Evolutionary conservation across 2,797 vertebrate genomes (phyloP).

Genomic region (Hydrolagus colliei): DNA sequence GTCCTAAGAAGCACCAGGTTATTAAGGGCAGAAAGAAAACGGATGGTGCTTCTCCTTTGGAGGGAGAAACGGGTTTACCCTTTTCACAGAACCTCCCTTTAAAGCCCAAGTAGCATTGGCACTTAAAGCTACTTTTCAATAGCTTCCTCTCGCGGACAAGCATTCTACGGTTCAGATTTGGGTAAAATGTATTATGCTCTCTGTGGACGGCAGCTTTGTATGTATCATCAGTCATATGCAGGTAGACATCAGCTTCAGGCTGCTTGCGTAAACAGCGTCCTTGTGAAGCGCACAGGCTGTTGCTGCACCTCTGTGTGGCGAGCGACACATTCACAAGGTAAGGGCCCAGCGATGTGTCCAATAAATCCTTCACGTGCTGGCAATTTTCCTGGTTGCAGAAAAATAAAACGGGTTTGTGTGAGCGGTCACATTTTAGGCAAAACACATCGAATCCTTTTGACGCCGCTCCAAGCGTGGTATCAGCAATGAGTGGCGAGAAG

Average conservation of each 20-base stretch:
- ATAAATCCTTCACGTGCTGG: constrained; percentile 59
- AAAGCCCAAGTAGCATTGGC: constrained; percentile 70
- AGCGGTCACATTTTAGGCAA: not conserved
- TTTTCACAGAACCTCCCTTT: constrained; percentile 54
- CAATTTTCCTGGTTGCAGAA: constrained; percentile 50
- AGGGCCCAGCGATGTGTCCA: constrained; percentile 61
- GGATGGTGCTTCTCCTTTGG: no score
- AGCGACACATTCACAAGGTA: constrained; percentile 60
- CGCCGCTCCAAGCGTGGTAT: no score
- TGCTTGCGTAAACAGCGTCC: constrained; percentile 64
- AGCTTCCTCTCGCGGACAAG: constrained; percentile 2
- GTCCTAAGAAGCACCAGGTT: not conserved
- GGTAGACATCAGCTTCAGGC: constrained; percentile 41
- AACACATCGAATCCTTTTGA: not conserved
- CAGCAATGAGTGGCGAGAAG: not conserved
- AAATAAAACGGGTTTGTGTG: no score
- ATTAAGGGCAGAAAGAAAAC: not conserved
- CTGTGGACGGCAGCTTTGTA: not conserved
- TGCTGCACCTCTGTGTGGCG: constrained; percentile 58
- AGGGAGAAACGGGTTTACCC: no score
- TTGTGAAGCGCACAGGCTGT: constrained; percentile 52
- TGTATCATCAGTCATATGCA: constrained; percentile 42
- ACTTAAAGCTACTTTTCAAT: constrained; percentile 54
- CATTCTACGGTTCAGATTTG: constrained; percentile 13
- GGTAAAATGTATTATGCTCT: not conserved